These are phyloP conservation scores for Atherix ibis DNA, from an alignment of 2,888 invertebrate species.

Conservation along the genomic window DNA sequence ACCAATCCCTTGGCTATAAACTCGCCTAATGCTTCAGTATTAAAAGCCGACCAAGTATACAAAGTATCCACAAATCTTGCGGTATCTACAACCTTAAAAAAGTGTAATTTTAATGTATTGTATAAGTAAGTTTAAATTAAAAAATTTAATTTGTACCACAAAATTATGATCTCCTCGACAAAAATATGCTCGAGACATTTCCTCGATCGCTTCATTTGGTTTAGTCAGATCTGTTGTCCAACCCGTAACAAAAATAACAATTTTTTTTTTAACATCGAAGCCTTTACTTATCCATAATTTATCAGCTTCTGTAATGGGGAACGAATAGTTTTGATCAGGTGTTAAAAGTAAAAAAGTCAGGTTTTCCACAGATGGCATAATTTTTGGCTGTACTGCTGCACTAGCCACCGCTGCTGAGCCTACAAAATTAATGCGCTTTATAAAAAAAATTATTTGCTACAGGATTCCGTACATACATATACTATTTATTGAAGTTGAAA, in stretches of 20 bases:
- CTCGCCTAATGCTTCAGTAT: conserved; percentile 26
- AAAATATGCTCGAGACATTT: conserved; percentile 22
- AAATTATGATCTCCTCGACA: conserved; percentile 28
- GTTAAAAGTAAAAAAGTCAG: conserved; percentile 26
- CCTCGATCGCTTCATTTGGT: conserved; percentile 18
- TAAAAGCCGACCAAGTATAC: conserved; percentile 29
- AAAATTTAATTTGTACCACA: too few relatives aligned
- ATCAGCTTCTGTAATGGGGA: conserved; percentile 20
- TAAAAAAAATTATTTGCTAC: too few relatives aligned
- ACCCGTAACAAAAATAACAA: conserved; percentile 27
- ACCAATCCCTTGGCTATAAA: conserved; percentile 21
- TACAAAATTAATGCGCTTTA: conserved; percentile 11
- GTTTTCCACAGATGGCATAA: conserved; percentile 21
- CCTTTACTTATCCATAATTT: conserved; percentile 23
- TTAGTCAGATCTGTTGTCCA: conserved; percentile 27
- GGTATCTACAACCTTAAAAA: conserved; percentile 23
- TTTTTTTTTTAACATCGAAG: conserved; percentile 22
- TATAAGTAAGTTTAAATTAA: too few relatives aligned
- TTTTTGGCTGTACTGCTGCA: conserved; percentile 18
- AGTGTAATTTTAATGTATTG: neutral
- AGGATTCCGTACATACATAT: too few relatives aligned
- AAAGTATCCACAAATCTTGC: conserved; percentile 26
- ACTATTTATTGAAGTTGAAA: neutral
- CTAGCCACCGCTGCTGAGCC: conserved; percentile 24
- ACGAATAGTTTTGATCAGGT: conserved; percentile 20